Base-by-base conservation (phyloP, 1,140 invertebrate species). In the Aphelenchoides fujianensis region DNA sequence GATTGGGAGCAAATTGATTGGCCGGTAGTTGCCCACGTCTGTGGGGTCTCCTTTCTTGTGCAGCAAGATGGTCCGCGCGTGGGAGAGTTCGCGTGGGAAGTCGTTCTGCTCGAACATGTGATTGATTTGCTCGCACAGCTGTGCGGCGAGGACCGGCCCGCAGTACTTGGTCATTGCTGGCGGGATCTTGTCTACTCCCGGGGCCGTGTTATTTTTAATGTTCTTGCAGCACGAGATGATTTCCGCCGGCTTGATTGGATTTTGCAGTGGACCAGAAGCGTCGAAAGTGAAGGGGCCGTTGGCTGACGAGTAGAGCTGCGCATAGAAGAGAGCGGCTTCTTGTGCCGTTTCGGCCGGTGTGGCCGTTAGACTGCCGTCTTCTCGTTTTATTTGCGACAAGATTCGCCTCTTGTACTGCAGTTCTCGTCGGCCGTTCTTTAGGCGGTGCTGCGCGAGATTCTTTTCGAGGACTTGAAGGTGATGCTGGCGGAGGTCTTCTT, bases 1-100 rank as follows among this genome's bases (percentile, higher is more conserved):
- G 9, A 34, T 72, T 19, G 74, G 54, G 19, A 72, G 54, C 23
- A 72, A 36, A 32, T 55, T 37, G 59, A 73, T 78, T 3, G 72
- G 37, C 23, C 67, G 12, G 31, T 68, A 68, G 63, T 68, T 68
- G 9, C 59, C 67, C 16, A 68, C 12, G 35, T 68, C 67, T 16
- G 12, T n/a, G 16, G 59, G 63, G 35, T 68, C 67, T 32, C 67
- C 67, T 68, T 68, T 68, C 32, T 68, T 68, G 59, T 28, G 35
- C 16, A 68, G 67, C n/a, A 68, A 32, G 9, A 68, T 68, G 19
- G 59, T 12, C 12, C 23, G 67, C 12, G 67, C 7, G 35, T 52
- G 31, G 12, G 7, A n/a, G 27, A 64, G 64, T 7, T 59, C 57
- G 9, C 9, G 7, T 19, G 57, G 57, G 19, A 59, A 59, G 9